Percentiles rank a stretch among this genome's conserved stretches.
Conservation (phyloP, 2,888 invertebrate species). For the Oligia fasciuncula region DNA sequence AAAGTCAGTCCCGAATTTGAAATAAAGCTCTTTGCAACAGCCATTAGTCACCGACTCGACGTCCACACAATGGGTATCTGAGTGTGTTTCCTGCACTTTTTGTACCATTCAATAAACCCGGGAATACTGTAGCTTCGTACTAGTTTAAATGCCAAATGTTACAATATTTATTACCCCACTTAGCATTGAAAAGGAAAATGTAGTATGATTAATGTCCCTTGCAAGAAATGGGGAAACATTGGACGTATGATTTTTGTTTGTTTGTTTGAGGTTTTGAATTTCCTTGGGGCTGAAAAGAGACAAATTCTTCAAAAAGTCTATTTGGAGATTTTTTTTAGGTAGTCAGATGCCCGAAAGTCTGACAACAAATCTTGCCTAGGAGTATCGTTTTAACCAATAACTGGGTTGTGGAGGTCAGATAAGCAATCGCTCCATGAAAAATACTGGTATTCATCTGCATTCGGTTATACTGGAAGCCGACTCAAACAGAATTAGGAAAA, state of each 20-base stretch:
- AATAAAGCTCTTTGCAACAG: conserved; percentile 63
- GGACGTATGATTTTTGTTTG: conserved; percentile 4
- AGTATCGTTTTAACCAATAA: background rate
- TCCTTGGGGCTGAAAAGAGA: background rate
- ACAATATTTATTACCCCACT: conserved; percentile 60
- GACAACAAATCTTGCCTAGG: background rate
- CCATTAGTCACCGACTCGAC: conserved; percentile 51
- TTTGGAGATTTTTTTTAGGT: background rate
- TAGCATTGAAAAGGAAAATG: conserved; percentile 20
- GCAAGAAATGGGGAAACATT: conserved; percentile 12
- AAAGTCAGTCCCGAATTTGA: conserved; percentile 54
- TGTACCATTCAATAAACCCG: conserved; percentile 46
- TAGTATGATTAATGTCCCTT: conserved; percentile 22
- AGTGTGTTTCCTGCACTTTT: conserved; percentile 45
- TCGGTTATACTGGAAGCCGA: background rate
- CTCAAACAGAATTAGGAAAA: background rate
- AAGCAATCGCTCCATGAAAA: background rate
- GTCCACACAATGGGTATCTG: conserved; percentile 38
- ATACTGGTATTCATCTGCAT: background rate
- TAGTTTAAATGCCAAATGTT: conserved; percentile 62
- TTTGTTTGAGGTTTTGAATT: background rate
- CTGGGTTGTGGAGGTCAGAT: background rate
- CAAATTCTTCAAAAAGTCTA: background rate
- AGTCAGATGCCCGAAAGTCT: background rate
- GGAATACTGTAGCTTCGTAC: conserved; percentile 23